A percentile compares a stretch with the other conserved stretches of the same genome.
Conservation (phyloP, 1,140 invertebrate species). For the Eumaeus atala region DNA sequence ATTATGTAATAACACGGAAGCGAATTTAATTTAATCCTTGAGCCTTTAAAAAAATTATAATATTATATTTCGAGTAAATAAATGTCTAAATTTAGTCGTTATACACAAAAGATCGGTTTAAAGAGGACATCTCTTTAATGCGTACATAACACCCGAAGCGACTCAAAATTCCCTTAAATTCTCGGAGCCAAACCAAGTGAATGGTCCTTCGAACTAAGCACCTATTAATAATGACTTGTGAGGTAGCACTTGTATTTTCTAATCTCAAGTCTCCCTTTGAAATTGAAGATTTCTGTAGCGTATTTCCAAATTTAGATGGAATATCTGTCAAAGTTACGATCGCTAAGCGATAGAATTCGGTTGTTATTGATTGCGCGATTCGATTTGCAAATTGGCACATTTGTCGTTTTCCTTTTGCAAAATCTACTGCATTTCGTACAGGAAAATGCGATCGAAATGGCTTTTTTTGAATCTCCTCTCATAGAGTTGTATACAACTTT, state of each 20-base stretch:
- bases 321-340: constrained; percentile 5
- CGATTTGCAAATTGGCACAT: constrained; percentile 22
- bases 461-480: no score
- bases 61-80: no score
- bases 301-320: constrained; percentile 12
- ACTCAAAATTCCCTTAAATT: constrained; percentile 16
- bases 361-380: constrained; percentile 13
- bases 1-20: no score
- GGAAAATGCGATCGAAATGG: no score
- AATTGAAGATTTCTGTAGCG: constrained; percentile 20
- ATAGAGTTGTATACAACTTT: no score
- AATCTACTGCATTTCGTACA: no score
- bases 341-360: not conserved
- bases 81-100: no score
- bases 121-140: constrained; percentile 4
- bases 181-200: constrained; percentile 16
- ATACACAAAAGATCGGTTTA: constrained; percentile 1
- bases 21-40: no score
- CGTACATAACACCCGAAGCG: not conserved
- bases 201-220: constrained; percentile 21
- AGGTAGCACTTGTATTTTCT: constrained; percentile 27
- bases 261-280: constrained; percentile 28
- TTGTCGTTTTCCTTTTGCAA: constrained; percentile 14
- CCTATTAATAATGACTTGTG: constrained; percentile 25
- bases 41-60: no score